Evolutionary conservation across 2,888 invertebrate species (phyloP).

Genomic region (Leptinotarsa juncta): DNA sequence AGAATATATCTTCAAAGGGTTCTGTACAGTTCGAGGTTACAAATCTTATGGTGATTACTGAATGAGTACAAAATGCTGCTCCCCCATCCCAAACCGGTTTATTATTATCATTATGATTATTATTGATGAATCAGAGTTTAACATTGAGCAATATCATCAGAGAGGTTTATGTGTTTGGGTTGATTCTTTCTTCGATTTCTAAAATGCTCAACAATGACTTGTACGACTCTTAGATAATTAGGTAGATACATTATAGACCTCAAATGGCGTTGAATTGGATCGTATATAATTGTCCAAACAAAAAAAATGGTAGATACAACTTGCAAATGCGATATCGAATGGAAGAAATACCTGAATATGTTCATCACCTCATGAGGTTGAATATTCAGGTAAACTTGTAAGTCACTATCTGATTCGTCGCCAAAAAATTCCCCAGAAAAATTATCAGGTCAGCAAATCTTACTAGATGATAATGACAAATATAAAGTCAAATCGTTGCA

Average conservation of each 20-base stretch:
- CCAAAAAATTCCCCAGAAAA: too few species aligned
- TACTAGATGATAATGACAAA: too few species aligned
- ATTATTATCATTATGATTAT: conserved; percentile 62
- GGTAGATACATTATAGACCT: neutral
- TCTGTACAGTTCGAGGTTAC: conserved; percentile 50
- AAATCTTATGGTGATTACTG: conserved; percentile 64
- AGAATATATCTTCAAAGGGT: conserved; percentile 27
- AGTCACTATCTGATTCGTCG: too few species aligned
- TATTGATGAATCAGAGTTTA: conserved; percentile 62
- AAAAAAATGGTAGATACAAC: neutral
- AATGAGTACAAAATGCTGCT: conserved; percentile 65
- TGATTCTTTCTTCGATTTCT: conserved; percentile 43
- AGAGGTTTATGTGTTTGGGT: conserved; percentile 54
- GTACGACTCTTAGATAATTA: conserved; percentile 11
- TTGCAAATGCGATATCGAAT: too few species aligned
- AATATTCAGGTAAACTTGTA: too few species aligned
- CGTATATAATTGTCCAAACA: neutral
- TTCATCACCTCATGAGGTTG: too few species aligned
- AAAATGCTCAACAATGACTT: conserved; percentile 32
- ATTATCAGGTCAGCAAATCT: too few species aligned
- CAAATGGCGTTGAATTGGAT: neutral
- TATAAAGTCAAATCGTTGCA: too few species aligned
- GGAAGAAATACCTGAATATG: too few species aligned
- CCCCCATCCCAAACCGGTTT: conserved; percentile 56
- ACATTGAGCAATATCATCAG: conserved; percentile 63